These are phyloP conservation scores for Trichogramma pretiosum DNA, from an alignment of 1,140 invertebrate species.

Conservation along the genomic window DNA sequence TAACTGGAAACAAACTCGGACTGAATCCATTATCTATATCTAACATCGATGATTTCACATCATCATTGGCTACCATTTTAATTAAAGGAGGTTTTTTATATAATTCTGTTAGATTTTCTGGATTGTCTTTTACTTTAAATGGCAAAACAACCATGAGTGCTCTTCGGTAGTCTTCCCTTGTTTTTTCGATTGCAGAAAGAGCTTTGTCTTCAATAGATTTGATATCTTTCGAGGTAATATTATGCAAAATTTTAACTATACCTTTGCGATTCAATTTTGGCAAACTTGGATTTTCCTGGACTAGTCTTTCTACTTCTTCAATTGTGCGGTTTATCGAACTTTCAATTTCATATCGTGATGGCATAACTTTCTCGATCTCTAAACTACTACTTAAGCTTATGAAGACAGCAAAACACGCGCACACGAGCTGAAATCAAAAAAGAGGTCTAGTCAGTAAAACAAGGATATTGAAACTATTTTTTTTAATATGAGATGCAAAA, in stretches of 20 bases:
- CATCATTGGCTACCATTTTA: slow-evolving; percentile 36
- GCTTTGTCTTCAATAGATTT: slow-evolving; percentile 33
- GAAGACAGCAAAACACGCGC: slow-evolving; percentile 31
- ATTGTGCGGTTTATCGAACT: slow-evolving; percentile 49
- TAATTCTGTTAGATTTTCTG: slow-evolving; percentile 43
- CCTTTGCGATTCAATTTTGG: slow-evolving; percentile 50
- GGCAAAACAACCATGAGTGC: slow-evolving; percentile 51
- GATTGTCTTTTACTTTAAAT: slow-evolving; percentile 40
- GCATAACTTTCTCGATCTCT: slow-evolving; percentile 28
- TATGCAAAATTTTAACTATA: slow-evolving; percentile 51
- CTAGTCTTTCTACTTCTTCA: slow-evolving; percentile 50
- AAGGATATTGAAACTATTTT: too few relatives aligned
- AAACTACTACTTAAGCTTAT: slow-evolving; percentile 25
- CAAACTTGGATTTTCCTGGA: slow-evolving; percentile 46
- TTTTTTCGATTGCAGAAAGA: slow-evolving; percentile 34
- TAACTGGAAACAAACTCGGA: background rate
- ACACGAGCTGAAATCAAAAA: slow-evolving; percentile 27
- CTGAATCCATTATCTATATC: background rate
- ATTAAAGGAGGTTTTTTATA: slow-evolving; percentile 49
- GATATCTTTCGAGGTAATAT: slow-evolving; percentile 50
- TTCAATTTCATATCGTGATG: slow-evolving; percentile 32
- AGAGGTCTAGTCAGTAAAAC: too few relatives aligned
- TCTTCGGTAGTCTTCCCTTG: slow-evolving; percentile 44
- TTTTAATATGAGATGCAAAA: too few relatives aligned
- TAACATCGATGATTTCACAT: background rate